Percentiles rank a stretch among this genome's conserved stretches.
phyloP scores from a whole-genome alignment of 2,888 invertebrate genomes.

The Venusia cambrica region DNA sequence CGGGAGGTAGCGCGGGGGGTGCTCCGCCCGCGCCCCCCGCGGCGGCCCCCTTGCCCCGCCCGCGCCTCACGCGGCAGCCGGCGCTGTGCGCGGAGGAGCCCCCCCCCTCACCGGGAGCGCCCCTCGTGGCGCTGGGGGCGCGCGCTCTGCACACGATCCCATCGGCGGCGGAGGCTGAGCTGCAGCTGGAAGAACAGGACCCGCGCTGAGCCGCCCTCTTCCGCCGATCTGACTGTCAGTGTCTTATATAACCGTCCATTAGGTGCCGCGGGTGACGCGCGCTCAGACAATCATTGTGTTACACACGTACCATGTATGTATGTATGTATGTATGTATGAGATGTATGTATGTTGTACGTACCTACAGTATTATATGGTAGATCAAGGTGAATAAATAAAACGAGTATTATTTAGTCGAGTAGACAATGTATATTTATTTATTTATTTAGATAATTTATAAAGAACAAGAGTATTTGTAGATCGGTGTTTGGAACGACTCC shows the following conservation, averaged over 20 bases:
- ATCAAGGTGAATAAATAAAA: conserved; percentile 24
- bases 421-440: conserved; percentile 39
- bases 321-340: too few relatives aligned
- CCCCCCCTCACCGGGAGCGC: conserved; percentile 66
- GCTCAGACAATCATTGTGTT: too few relatives aligned
- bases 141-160: conserved; percentile 66
- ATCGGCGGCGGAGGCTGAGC: conserved; percentile 63
- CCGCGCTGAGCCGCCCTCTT: conserved; percentile 34
- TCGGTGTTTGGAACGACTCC: too few relatives aligned
- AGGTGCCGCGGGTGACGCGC: conserved; percentile 17
- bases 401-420: conserved; percentile 46
- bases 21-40: conserved; percentile 82
- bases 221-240: conserved; percentile 23
- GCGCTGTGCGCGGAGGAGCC: conserved; percentile 90
- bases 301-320: too few relatives aligned
- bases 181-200: conserved; percentile 50
- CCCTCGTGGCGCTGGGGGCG: conserved; percentile 57
- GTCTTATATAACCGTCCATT: conserved; percentile 50
- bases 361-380: conserved; percentile 51
- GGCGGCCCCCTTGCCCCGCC: conserved; percentile 89
- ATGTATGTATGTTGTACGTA: too few relatives aligned
- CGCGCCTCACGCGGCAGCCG: conserved; percentile 89
- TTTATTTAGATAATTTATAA: conserved; percentile 49
- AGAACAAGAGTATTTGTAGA: conserved; percentile 32
- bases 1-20: conserved; percentile 90